A percentile compares a stretch with the other conserved stretches of the same genome.
Conservation (phyloP, 2,797 vertebrate genomes). For the Pteropus rufus region DNA sequence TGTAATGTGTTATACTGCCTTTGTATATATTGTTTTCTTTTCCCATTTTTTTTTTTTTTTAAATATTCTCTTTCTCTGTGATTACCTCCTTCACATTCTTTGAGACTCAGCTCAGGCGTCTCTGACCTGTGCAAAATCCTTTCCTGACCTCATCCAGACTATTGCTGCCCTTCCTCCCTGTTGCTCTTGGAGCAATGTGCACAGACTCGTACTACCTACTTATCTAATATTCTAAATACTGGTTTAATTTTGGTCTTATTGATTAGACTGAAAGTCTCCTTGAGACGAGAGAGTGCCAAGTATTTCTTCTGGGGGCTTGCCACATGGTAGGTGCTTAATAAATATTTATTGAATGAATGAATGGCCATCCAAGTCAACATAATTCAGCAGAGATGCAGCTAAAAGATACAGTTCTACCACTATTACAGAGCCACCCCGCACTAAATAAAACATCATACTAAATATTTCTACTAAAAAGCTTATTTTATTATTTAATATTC, state of each 20-base stretch:
- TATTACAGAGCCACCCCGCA: neutral
- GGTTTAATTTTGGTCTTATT: neutral
- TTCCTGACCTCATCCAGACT: neutral
- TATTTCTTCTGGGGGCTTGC: neutral
- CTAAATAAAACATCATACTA: slow-evolving; percentile 30
- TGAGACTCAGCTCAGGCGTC: neutral
- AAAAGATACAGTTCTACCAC: neutral
- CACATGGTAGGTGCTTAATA: neutral
- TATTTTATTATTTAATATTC: slow-evolving; percentile 60
- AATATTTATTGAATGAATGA: neutral
- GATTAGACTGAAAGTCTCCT: neutral
- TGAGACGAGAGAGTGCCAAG: neutral
- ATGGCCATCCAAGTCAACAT: neutral
- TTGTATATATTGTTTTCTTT: neutral
- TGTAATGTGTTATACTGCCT: neutral
- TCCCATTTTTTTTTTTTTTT: neutral
- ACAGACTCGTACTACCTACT: neutral
- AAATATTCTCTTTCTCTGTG: neutral
- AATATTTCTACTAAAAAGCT: slow-evolving; percentile 43
- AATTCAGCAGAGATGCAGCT: neutral
- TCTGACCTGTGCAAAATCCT: neutral
- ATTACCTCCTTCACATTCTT: neutral
- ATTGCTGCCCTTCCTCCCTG: neutral
- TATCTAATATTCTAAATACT: neutral
- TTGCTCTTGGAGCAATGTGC: neutral